Conservation (phyloP, 64 coral and sea anemone genomes). For the Acropora yongei region DNA sequence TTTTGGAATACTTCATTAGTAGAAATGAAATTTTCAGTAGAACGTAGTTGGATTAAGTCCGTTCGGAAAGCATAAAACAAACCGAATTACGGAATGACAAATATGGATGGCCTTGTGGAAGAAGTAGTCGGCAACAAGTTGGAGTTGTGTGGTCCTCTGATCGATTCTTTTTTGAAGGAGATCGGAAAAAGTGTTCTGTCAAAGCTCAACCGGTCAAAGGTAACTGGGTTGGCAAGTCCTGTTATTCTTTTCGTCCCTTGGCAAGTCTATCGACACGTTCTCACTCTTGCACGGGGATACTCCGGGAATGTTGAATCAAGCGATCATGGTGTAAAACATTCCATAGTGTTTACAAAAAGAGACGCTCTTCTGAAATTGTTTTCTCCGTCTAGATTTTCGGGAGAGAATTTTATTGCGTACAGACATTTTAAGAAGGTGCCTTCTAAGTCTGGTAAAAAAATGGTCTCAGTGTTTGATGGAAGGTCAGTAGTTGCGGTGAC, state of each 20-base stretch:
- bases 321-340: not conserved
- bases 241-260: constrained; percentile 59
- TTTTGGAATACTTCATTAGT: too few relatives aligned
- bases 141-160: constrained; percentile 8
- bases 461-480: too few relatives aligned
- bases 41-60: too few relatives aligned
- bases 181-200: constrained; percentile 27
- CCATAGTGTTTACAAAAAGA: too few relatives aligned
- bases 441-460: not conserved
- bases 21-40: too few relatives aligned
- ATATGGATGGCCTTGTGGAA: too few relatives aligned
- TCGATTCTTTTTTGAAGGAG: constrained; percentile 55
- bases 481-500: not conserved
- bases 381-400: too few relatives aligned
- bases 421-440: not conserved
- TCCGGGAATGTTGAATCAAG: constrained; percentile 6
- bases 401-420: too few relatives aligned
- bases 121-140: too few relatives aligned
- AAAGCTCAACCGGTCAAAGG: constrained; percentile 55
- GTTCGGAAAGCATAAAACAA: too few relatives aligned
- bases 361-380: too few relatives aligned
- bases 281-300: constrained; percentile 26
- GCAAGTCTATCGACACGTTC: constrained; percentile 51
- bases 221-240: constrained; percentile 41
- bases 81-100: too few relatives aligned